These are phyloP conservation scores for Hapalemur alaotrensis DNA, from an alignment of 2,797 vertebrate genomes.

Conservation along the genomic window DNA sequence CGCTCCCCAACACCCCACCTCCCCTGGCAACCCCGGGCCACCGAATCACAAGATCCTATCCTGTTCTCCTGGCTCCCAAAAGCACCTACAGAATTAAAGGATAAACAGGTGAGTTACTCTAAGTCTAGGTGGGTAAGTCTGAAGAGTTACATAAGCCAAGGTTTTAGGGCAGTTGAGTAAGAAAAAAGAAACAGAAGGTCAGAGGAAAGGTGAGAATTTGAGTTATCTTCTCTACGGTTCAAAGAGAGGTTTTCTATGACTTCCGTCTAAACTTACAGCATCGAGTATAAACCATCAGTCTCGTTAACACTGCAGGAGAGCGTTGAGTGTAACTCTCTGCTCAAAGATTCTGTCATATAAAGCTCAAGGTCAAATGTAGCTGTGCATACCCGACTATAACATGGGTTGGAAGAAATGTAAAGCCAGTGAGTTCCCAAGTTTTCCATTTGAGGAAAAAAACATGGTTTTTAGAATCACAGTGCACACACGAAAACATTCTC, in stretches of 20 bases:
- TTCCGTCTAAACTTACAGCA: neutral
- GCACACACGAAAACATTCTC: neutral
- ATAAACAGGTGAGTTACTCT: neutral
- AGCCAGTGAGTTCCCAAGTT: neutral
- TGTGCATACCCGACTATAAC: neutral
- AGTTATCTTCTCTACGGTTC: neutral
- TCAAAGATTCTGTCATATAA: neutral
- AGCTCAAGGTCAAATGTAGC: neutral
- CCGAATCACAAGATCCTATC: neutral
- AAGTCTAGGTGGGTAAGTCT: neutral
- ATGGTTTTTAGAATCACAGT: neutral
- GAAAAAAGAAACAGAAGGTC: neutral
- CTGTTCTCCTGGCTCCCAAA: neutral
- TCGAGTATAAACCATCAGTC: neutral
- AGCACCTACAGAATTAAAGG: neutral
- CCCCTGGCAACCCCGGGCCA: neutral
- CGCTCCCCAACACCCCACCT: neutral
- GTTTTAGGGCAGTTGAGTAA: neutral
- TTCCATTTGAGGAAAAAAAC: neutral
- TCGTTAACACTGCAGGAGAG: neutral
- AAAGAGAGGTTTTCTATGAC: neutral
- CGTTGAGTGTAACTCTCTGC: neutral
- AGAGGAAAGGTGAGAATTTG: slow-evolving; percentile 4
- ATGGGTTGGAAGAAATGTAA: neutral
- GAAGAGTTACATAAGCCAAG: neutral